Percentiles rank a stretch among this genome's conserved stretches.
phyloP scores from a whole-genome alignment of 2,113 vertebrate species.

The Pluvianellus socialis region DNA sequence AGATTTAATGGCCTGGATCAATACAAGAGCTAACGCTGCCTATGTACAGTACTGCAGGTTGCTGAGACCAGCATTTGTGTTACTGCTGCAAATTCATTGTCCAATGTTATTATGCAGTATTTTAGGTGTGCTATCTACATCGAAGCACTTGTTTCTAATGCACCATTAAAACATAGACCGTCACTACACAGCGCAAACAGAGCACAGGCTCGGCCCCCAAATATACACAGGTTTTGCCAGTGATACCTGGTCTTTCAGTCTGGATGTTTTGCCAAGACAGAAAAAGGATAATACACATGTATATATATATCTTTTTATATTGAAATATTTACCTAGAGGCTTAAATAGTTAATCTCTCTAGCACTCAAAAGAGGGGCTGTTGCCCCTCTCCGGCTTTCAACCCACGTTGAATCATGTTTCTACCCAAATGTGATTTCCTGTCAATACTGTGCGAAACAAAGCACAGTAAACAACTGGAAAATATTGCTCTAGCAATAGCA shows the following conservation, averaged over 20 bases:
- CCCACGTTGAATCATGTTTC: neutral
- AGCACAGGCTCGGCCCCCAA: neutral
- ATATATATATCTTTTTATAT: neutral
- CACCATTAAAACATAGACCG: neutral
- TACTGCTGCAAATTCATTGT: neutral
- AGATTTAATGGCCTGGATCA: conserved; percentile 25
- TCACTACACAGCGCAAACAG: neutral
- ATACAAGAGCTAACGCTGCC: neutral
- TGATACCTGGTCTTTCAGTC: neutral
- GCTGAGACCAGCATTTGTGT: neutral
- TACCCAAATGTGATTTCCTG: neutral
- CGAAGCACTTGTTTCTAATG: neutral
- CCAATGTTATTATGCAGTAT: neutral
- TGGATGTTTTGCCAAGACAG: neutral
- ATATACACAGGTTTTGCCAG: neutral
- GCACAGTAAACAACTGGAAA: neutral
- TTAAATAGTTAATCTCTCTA: conserved; percentile 2
- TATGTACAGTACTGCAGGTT: neutral
- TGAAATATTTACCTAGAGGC: neutral
- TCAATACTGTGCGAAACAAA: neutral
- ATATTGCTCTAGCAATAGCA: neutral
- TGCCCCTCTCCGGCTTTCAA: too few relatives aligned
- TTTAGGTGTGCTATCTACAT: neutral
- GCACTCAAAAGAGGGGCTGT: neutral
- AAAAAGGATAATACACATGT: neutral